Base-by-base conservation (phyloP, 2,113 vertebrate species). In the Neodontobutis hainanensis region DNA sequence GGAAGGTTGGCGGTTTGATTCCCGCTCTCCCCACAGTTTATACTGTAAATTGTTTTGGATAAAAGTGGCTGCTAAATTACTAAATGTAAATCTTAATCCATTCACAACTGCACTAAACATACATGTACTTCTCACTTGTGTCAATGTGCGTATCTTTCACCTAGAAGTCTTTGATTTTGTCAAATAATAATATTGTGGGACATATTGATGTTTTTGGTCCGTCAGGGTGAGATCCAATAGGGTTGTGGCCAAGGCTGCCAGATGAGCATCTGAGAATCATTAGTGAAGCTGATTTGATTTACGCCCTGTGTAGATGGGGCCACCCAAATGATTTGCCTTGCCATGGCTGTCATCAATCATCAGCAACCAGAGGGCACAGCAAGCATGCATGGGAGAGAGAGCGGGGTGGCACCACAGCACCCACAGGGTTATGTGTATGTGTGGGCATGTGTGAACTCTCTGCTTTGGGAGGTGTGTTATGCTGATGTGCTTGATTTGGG, bases 241-340 rank as follows among this genome's bases (percentile, higher is more conserved):
- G 74, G 85, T 87, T 91, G 60, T 83, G 81, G 87, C 77, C 78
- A 60, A 51, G 70, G 83, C 89, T 87, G 90, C 90, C 89, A 90
- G 89, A 90, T 87, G 78, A 83, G 87, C 77, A 72, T 80, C 82
- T 82, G 83, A 88, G 87, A 90, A 91, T 92, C 91, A 92, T 93
- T 92, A 92, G 91, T 80, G 66, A 66, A 83, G 88, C 87, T 91
- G 90, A 90, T 92, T 89, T 93, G 92, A 93, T 93, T 92, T 92
- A 92, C 92, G 86, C 92, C 84, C 87, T 90, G 85, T 85, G 88
- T 90, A 90, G 91, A 91, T 74, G 87, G 91, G 89, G 91, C 87
- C 92, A 91, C 90, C 91, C 90, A 92, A 92, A 92, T 92, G 90
- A 93, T 92, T 88, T 91, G 89, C 90, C 85, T 91, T 75, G 61